These are phyloP conservation scores for Sisyra nigra DNA, from an alignment of 2,888 invertebrate species.

Conservation along the genomic window DNA sequence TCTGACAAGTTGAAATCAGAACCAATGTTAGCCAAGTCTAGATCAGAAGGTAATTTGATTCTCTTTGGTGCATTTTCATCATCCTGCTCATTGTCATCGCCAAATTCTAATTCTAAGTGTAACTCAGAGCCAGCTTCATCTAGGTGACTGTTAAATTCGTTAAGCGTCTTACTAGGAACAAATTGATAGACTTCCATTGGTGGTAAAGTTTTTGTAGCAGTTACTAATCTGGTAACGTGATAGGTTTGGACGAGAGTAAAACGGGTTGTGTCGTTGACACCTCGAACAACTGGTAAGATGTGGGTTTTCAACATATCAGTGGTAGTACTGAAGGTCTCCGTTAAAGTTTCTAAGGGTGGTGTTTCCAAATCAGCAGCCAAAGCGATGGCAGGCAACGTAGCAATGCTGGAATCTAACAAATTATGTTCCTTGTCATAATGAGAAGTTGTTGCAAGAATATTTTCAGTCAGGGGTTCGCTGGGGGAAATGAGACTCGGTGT, in stretches of 20 bases:
- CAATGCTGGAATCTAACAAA: slow-evolving; percentile 59
- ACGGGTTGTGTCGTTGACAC: slow-evolving; percentile 54
- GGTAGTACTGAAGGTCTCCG: slow-evolving; percentile 83
- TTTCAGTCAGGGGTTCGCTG: slow-evolving; percentile 69
- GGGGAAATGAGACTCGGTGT: slow-evolving; percentile 34
- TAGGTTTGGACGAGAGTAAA: slow-evolving; percentile 82
- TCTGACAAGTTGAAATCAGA: slow-evolving; percentile 54
- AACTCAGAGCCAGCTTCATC: slow-evolving; percentile 82
- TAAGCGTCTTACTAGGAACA: slow-evolving; percentile 68
- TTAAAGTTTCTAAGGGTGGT: slow-evolving; percentile 72
- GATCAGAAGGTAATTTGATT: slow-evolving; percentile 41
- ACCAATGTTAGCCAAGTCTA: slow-evolving; percentile 56
- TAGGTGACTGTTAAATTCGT: slow-evolving; percentile 74
- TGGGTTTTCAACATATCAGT: slow-evolving; percentile 80
- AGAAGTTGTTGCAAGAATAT: slow-evolving; percentile 64
- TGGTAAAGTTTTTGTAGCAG: slow-evolving; percentile 78
- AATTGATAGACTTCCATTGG: slow-evolving; percentile 79
- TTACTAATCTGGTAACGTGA: slow-evolving; percentile 69
- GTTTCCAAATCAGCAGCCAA: slow-evolving; percentile 64
- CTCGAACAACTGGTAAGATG: slow-evolving; percentile 65
- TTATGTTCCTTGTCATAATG: slow-evolving; percentile 50
- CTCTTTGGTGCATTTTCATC: slow-evolving; percentile 29
- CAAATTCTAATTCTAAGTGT: slow-evolving; percentile 72
- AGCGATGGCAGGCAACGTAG: slow-evolving; percentile 66
- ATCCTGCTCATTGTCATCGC: slow-evolving; percentile 53